A percentile compares a stretch with the other conserved stretches of the same genome.
phyloP scores from a whole-genome alignment of 2,888 invertebrate genomes.

The Poecilobothrus nobilitatus region DNA sequence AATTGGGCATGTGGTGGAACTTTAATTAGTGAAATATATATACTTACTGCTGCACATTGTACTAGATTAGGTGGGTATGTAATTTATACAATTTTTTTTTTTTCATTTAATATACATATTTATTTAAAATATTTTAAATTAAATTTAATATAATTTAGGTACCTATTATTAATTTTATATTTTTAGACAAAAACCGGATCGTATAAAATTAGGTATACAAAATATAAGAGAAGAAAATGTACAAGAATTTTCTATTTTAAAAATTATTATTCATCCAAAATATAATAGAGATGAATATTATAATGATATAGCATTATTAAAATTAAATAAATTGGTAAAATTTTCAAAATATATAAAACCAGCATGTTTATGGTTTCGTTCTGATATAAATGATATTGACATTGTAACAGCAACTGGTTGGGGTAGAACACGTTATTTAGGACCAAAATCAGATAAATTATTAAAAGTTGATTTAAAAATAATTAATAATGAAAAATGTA shows the following conservation, averaged over 20 bases:
- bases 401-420: slow-evolving; percentile 39
- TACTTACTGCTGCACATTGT: slow-evolving; percentile 54
- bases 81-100: not conserved
- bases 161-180: not conserved
- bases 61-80: slow-evolving; percentile 33
- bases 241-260: slow-evolving; percentile 42
- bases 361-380: slow-evolving; percentile 38
- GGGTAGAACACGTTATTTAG: slow-evolving; percentile 39
- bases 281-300: slow-evolving; percentile 48
- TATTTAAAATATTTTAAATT: too few species aligned
- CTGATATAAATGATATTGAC: slow-evolving; percentile 28
- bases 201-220: slow-evolving; percentile 48
- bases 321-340: slow-evolving; percentile 35
- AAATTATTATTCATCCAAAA: slow-evolving; percentile 46
- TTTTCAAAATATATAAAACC: slow-evolving; percentile 36
- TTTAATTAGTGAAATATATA: slow-evolving; percentile 46
- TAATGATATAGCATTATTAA: slow-evolving; percentile 52
- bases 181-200: slow-evolving; percentile 45
- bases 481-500: slow-evolving; percentile 33
- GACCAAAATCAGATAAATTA: slow-evolving; percentile 37
- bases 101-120: slow-evolving; percentile 14
- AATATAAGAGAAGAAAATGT: slow-evolving; percentile 41
- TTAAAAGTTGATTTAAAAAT: slow-evolving; percentile 40
- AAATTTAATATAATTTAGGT: not conserved
- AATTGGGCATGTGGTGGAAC: slow-evolving; percentile 42